Evolutionary conservation across 2,888 invertebrate species (phyloP).

Genomic region (Caenorhabditis sp.): DNA sequence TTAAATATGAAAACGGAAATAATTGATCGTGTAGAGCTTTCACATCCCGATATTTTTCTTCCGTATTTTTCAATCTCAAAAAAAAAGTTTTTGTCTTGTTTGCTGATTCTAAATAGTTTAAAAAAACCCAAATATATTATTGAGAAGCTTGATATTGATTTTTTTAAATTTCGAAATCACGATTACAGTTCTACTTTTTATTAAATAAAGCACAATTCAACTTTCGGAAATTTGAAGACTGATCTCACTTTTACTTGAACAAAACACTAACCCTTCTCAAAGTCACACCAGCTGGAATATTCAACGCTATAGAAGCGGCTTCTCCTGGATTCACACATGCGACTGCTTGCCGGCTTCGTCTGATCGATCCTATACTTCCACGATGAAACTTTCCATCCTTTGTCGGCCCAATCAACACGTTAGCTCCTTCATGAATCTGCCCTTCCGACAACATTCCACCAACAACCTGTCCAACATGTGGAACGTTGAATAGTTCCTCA

Average conservation of each 20-base stretch:
- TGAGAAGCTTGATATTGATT: too few species aligned
- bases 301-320: conserved; percentile 84
- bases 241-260: too few species aligned
- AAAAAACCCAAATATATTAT: too few species aligned
- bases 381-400: conserved; percentile 49
- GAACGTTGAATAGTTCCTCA: conserved; percentile 80
- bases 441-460: conserved; percentile 79
- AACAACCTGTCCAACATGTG: conserved; percentile 70
- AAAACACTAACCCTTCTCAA: conserved; percentile 72
- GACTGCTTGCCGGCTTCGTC: conserved; percentile 85
- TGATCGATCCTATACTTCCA: conserved; percentile 78
- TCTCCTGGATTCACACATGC: conserved; percentile 87
- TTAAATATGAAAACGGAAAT: too few species aligned
- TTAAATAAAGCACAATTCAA: too few species aligned
- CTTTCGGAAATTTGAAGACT: too few species aligned
- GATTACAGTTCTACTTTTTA: too few species aligned
- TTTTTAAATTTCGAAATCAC: too few species aligned
- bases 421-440: conserved; percentile 82
- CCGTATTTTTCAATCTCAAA: conserved; percentile 1
- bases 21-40: too few species aligned
- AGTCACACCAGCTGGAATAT: conserved; percentile 60
- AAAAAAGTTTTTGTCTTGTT: too few species aligned
- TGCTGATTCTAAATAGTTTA: too few species aligned
- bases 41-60: too few species aligned
- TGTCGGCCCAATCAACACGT: conserved; percentile 74